These are phyloP conservation scores for Colius striatus DNA, from an alignment of 2,113 vertebrate species.

Conservation along the genomic window DNA sequence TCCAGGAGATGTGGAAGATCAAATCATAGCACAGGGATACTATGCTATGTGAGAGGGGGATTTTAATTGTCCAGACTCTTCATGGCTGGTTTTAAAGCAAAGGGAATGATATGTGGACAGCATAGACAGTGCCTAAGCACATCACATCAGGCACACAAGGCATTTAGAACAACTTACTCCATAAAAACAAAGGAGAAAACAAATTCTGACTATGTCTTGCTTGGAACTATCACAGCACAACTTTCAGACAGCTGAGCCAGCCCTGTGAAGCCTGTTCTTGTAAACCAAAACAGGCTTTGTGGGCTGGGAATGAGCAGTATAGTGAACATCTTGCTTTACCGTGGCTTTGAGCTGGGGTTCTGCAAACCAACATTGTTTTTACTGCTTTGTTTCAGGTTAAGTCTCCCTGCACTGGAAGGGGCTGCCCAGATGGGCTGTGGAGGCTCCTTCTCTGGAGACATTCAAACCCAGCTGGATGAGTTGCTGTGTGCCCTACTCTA, in stretches of 20 bases:
- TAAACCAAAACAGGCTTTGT: neutral
- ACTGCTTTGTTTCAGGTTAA: constrained; percentile 28
- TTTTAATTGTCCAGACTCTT: neutral
- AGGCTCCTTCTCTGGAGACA: too few species aligned
- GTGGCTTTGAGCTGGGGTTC: neutral
- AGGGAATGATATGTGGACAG: neutral
- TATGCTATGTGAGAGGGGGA: neutral
- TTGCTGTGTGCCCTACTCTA: too few species aligned
- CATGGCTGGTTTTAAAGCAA: neutral
- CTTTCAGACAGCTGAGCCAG: neutral
- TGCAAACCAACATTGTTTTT: constrained; percentile 1
- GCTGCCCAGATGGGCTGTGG: too few species aligned
- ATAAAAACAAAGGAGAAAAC: neutral
- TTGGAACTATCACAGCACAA: neutral
- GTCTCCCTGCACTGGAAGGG: neutral
- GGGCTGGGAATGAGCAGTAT: constrained; percentile 19
- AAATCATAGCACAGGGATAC: neutral
- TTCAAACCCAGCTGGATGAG: too few species aligned
- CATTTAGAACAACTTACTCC: neutral
- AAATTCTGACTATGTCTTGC: neutral
- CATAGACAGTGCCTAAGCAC: neutral
- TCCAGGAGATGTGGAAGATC: neutral
- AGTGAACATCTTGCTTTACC: constrained; percentile 23
- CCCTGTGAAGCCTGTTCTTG: neutral
- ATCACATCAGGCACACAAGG: neutral